Percentiles rank a stretch among this genome's conserved stretches.
Evolutionary conservation across 2,888 invertebrate species (phyloP).

Genomic region (Caenorhabditis doughertyi): DNA sequence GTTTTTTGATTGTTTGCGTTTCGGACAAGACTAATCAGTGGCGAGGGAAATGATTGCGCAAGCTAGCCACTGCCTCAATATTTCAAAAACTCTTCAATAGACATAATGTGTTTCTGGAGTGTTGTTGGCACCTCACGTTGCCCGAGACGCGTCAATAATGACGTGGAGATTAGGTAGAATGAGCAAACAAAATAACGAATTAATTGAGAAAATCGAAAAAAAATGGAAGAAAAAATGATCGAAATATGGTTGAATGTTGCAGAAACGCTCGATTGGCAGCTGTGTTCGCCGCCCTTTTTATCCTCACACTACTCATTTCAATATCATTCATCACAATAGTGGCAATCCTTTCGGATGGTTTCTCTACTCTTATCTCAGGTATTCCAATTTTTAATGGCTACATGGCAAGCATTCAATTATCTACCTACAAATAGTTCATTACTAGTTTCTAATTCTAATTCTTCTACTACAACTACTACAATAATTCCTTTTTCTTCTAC

Average conservation of each 20-base stretch:
- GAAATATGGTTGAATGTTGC: constrained; percentile 52
- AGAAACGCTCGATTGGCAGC: constrained; percentile 72
- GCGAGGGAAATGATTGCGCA: not conserved
- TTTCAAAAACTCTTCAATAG: constrained; percentile 6
- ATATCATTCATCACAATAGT: constrained; percentile 71
- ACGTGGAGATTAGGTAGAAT: constrained; percentile 20
- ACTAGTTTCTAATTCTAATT: not conserved
- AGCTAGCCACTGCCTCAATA: constrained; percentile 1
- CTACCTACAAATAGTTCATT: constrained; percentile 4
- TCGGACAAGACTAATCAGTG: constrained; percentile 31
- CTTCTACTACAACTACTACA: not conserved
- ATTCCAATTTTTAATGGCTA: constrained; percentile 39
- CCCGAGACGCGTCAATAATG: not conserved
- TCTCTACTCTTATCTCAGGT: constrained; percentile 67
- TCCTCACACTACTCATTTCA: constrained; percentile 69
- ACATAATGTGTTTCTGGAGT: too few relatives aligned
- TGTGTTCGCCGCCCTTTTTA: constrained; percentile 74
- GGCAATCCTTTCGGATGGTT: constrained; percentile 76
- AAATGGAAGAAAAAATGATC: not conserved
- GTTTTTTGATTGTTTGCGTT: constrained; percentile 20
- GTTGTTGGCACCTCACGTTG: constrained; percentile 26
- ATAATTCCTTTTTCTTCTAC: constrained; percentile 34
- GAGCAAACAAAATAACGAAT: constrained; percentile 23
- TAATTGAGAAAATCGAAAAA: not conserved
- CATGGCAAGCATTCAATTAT: constrained; percentile 52